Conservation (phyloP, 2,888 invertebrate genomes). For the Pyrocoelia pectoralis region DNA sequence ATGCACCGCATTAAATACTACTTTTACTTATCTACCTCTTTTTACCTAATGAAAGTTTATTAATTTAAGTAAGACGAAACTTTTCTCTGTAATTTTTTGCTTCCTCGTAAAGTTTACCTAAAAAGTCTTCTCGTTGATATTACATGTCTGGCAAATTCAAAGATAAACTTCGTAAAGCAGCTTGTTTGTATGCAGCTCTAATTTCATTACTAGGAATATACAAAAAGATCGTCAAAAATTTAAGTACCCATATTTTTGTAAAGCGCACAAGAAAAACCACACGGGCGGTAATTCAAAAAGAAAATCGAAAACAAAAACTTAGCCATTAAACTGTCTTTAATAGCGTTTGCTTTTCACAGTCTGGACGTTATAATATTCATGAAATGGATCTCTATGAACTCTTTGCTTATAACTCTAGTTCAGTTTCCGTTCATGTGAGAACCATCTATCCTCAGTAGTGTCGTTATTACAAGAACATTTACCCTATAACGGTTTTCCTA, state of each 20-base stretch:
- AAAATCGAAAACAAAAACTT: neutral
- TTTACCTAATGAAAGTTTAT: slow-evolving; percentile 6
- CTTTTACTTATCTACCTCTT: neutral
- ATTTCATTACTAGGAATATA: too few species aligned
- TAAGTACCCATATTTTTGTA: too few species aligned
- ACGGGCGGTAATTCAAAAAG: neutral
- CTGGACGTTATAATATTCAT: slow-evolving; percentile 22
- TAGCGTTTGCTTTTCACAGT: neutral
- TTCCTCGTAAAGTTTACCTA: too few species aligned
- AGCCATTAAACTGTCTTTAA: neutral
- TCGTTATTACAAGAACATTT: slow-evolving; percentile 30
- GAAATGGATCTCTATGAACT: slow-evolving; percentile 21
- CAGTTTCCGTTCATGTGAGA: slow-evolving; percentile 27
- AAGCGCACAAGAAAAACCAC: too few species aligned
- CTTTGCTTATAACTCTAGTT: slow-evolving; percentile 17
- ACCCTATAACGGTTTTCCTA: slow-evolving; percentile 32
- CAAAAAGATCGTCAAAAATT: too few species aligned
- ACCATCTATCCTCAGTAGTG: slow-evolving; percentile 31
- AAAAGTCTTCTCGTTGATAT: too few species aligned
- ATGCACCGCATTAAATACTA: neutral
- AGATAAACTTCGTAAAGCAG: too few species aligned
- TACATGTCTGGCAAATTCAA: too few species aligned
- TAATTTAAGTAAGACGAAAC: slow-evolving; percentile 5
- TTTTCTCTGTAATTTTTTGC: too few species aligned
- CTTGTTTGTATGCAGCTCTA: too few species aligned